phyloP scores from a whole-genome alignment of 2,888 invertebrate species.

The Malthinus seriepunctatus region DNA sequence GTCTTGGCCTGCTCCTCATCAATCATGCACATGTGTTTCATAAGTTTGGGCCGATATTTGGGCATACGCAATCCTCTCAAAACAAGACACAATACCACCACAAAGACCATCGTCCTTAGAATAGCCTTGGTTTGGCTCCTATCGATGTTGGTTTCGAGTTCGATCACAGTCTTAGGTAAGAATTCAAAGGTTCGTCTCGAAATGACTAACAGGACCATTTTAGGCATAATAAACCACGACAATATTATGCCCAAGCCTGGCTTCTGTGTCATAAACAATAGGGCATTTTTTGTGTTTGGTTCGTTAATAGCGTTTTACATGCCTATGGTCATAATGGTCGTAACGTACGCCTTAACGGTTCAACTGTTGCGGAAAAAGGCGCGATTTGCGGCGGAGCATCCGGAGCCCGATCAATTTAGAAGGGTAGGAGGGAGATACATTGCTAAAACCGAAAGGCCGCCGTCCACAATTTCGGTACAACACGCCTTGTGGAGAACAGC shows the following conservation, averaged over 20 bases:
- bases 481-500: slow-evolving; percentile 52
- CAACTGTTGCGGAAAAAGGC: slow-evolving; percentile 82
- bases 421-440: slow-evolving; percentile 54
- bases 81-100: slow-evolving; percentile 82
- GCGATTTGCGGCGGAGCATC: slow-evolving; percentile 69
- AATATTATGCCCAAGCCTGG: slow-evolving; percentile 82
- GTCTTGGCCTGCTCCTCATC: slow-evolving; percentile 94
- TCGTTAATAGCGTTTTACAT: slow-evolving; percentile 94
- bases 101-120: slow-evolving; percentile 80
- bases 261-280: slow-evolving; percentile 81
- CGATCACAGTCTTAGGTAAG: slow-evolving; percentile 81
- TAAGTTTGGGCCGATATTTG: slow-evolving; percentile 85
- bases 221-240: slow-evolving; percentile 74
- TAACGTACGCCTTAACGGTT: slow-evolving; percentile 88
- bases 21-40: slow-evolving; percentile 95
- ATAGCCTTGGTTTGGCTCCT: slow-evolving; percentile 92
- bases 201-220: slow-evolving; percentile 25
- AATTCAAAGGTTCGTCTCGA: slow-evolving; percentile 13
- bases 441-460: slow-evolving; percentile 43
- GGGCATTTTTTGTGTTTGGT: slow-evolving; percentile 87
- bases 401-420: slow-evolving; percentile 63
- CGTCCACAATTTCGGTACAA: slow-evolving; percentile 41
- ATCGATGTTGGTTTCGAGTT: slow-evolving; percentile 86
- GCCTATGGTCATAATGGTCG: slow-evolving; percentile 93
- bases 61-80: slow-evolving; percentile 89